These are phyloP conservation scores for Ridgeia piscesae DNA, from an alignment of 1,140 invertebrate genomes.

Conservation along the genomic window DNA sequence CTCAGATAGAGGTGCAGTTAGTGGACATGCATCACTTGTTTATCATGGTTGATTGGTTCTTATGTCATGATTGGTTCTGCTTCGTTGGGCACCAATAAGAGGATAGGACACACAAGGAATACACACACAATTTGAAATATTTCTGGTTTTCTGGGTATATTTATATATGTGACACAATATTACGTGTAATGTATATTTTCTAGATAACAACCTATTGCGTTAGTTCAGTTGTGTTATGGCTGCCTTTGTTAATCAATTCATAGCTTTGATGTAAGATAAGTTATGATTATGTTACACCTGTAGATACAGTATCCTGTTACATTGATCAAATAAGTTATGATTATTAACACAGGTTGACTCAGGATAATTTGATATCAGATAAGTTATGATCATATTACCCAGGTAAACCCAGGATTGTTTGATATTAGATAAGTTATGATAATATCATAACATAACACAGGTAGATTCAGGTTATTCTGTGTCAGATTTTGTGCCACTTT, in stretches of 20 bases:
- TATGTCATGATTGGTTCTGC: background rate
- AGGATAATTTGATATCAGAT: no score
- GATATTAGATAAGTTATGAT: no score
- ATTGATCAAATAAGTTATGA: background rate
- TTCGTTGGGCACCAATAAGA: background rate
- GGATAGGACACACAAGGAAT: background rate
- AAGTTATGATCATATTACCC: no score
- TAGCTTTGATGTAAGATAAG: background rate
- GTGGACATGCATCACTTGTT: background rate
- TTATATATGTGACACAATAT: background rate
- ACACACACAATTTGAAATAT: background rate
- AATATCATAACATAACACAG: no score
- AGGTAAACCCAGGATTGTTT: background rate
- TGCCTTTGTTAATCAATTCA: background rate
- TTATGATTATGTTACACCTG: background rate
- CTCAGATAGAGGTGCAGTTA: background rate
- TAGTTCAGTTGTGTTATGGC: background rate
- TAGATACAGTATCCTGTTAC: background rate
- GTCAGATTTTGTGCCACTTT: no score
- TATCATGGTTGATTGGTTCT: background rate
- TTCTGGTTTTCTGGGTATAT: background rate
- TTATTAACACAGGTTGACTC: no score
- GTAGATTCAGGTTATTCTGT: no score
- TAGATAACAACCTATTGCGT: no score
- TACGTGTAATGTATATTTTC: no score